These are phyloP conservation scores for Mustelus asterias DNA, from an alignment of 2,113 vertebrate genomes.

Conservation along the genomic window DNA sequence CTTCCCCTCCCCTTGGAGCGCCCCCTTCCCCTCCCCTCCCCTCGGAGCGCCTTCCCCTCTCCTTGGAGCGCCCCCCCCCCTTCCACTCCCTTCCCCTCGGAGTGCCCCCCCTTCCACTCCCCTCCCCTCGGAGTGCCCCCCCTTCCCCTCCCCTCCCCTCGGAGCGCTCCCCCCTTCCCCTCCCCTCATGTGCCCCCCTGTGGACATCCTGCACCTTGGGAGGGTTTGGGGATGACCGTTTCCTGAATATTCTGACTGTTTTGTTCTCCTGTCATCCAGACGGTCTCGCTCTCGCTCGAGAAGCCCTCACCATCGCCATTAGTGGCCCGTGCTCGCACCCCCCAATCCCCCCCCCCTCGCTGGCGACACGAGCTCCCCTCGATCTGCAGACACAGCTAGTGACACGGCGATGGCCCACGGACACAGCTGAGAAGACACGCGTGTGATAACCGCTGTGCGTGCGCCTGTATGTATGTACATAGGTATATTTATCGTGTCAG, in stretches of 20 bases:
- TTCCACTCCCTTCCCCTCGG: too few species aligned
- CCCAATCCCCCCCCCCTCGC: neutral
- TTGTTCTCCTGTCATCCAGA: constrained; percentile 39
- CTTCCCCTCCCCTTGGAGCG: too few species aligned
- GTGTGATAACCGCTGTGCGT: neutral
- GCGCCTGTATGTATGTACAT: constrained; percentile 19
- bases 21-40: too few species aligned
- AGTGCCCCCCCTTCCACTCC: neutral
- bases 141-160: neutral
- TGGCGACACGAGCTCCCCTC: constrained; percentile 51
- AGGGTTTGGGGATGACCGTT: neutral
- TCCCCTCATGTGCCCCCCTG: too few species aligned
- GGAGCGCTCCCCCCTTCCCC: neutral
- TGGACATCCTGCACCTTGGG: neutral
- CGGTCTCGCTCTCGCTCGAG: constrained; percentile 54
- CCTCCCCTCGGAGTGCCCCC: neutral
- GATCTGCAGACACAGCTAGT: neutral
- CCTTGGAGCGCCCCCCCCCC: too few species aligned
- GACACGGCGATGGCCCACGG: neutral
- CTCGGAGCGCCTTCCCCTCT: too few species aligned
- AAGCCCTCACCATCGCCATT: constrained; percentile 57
- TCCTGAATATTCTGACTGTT: neutral
- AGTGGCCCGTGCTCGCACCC: neutral
- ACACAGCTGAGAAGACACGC: neutral
- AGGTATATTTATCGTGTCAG: neutral